A percentile compares a stretch with the other conserved stretches of the same genome.
Conservation (phyloP, 2,888 invertebrate species). For the Mimas tiliae region DNA sequence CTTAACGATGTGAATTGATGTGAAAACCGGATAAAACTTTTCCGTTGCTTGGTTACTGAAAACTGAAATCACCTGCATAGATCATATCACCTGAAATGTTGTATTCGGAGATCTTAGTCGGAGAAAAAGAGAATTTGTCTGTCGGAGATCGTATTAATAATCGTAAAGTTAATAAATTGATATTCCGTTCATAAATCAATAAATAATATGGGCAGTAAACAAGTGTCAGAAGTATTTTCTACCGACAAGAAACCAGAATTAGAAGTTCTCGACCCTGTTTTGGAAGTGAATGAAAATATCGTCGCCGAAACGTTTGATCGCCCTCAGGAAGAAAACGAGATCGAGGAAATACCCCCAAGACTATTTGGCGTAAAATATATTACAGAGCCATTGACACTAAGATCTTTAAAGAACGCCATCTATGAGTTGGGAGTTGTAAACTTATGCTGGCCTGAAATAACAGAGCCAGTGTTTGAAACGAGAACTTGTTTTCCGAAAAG, state of each 20-base stretch:
- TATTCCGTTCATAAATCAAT: conserved; percentile 32
- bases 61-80: no score
- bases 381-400: conserved; percentile 71
- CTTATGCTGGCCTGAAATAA: conserved; percentile 86
- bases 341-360: conserved; percentile 66
- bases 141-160: no score
- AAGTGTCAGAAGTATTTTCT: conserved; percentile 44
- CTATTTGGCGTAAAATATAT: conserved; percentile 67
- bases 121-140: no score
- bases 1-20: no score
- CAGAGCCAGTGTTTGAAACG: conserved; percentile 83
- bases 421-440: conserved; percentile 86
- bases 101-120: no score
- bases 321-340: conserved; percentile 59
- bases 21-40: no score
- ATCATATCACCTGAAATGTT: no score
- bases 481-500: conserved; percentile 86
- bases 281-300: conserved; percentile 73
- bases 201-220: conserved; percentile 44
- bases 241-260: conserved; percentile 54
- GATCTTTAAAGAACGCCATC: conserved; percentile 84
- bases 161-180: not conserved
- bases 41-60: conserved; percentile 54
- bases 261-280: conserved; percentile 64
- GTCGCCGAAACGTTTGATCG: conserved; percentile 60